These are phyloP conservation scores for Maniola hyperantus DNA, from an alignment of 2,888 invertebrate genomes.

Conservation along the genomic window DNA sequence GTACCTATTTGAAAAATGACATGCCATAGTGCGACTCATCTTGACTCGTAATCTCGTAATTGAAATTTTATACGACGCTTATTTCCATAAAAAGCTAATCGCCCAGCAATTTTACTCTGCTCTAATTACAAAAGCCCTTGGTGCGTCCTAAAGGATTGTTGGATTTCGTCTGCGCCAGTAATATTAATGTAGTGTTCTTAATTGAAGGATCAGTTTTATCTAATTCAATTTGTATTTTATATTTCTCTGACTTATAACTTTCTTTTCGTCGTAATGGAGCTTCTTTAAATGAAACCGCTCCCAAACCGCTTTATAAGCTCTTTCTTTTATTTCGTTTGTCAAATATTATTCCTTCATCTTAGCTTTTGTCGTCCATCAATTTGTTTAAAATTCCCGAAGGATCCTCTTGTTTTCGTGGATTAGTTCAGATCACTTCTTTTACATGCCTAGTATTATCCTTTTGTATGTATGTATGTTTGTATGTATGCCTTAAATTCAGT, in stretches of 20 bases:
- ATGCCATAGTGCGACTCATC: no score
- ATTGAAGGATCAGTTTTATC: constrained; percentile 23
- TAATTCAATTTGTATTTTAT: constrained; percentile 25
- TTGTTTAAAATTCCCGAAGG: no score
- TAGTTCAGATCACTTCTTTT: no score
- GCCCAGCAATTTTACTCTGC: constrained; percentile 13
- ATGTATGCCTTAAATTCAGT: no score
- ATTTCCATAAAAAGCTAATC: constrained; percentile 16
- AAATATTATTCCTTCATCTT: no score
- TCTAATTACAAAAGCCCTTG: constrained; percentile 29
- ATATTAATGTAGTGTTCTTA: constrained; percentile 20
- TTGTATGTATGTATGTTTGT: no score
- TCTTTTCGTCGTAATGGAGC: background rate
- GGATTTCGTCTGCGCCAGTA: constrained; percentile 15
- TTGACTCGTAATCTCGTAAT: background rate
- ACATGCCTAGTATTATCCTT: no score
- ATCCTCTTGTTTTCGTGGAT: no score
- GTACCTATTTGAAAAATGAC: no score
- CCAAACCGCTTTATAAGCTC: background rate
- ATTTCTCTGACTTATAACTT: background rate
- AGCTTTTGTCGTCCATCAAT: no score
- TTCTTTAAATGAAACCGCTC: no score
- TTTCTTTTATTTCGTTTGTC: background rate
- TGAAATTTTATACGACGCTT: constrained; percentile 2
- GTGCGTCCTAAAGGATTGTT: constrained; percentile 26